Base-by-base conservation (phyloP, 2,888 invertebrate species). In the Hemistola chrysoprasaria region DNA sequence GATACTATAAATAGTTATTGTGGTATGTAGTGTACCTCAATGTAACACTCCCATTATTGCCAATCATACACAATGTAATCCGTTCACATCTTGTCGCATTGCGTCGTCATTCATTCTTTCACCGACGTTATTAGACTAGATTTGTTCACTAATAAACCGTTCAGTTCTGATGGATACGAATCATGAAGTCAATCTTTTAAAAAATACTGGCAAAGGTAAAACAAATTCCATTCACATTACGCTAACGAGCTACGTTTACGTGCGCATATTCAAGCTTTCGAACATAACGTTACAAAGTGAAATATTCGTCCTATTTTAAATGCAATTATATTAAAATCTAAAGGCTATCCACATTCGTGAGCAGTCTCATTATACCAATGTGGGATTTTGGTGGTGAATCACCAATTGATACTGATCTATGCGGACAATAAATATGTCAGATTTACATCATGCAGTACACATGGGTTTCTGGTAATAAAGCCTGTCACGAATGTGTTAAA, bases 151-250 rank as follows among this genome's bases (percentile, higher is more conserved):
- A 47, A 55, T 73, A 57, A 64, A 61, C 56, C 38, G 50, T 56
- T 49, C 49, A 51, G 43, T 45, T 67, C 69, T 62, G 53, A 60
- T 58, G 57, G 42, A 47, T 34, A 46, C 25, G 25, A 36, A 37
- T 41, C 39, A 37, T 35, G 34, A 47, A 47, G 56, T 59, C 56
- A 59, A 50, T 59, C 58, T 46, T 56, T 59, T 58, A 68, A 74
- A 80, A 78, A 85, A 84, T 84, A 83, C 83, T 85, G 83, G 83
- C 79, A 78, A 76, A 80, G 75, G 76, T 75, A 76, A 75, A 71
- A 75, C 73, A 66, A 45, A 25, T 55, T 55, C 45, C 46, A 53
- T 57, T 59, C 59, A 61, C 58, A 56, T 53, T 48, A 52, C 64
- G 65, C 57, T 68, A 70, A 63, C 69, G 71, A 70, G 69, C 74